Evolutionary conservation across 2,888 invertebrate genomes (phyloP).

Genomic region (Trachelus iudaicus): DNA sequence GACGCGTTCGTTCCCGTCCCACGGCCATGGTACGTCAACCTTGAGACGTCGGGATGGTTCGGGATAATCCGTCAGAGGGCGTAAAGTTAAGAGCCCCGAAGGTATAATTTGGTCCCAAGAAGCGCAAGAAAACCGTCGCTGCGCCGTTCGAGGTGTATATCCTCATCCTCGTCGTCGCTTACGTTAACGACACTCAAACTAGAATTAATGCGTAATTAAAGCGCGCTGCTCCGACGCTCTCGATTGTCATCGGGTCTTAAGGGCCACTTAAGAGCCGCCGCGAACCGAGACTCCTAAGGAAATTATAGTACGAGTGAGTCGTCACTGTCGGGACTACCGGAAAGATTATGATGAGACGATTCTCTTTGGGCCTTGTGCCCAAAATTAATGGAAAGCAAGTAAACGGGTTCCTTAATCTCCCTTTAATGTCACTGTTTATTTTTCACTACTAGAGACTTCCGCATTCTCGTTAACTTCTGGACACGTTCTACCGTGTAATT

Average conservation of each 20-base stretch:
- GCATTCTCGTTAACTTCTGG: conserved; percentile 6
- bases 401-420: conserved; percentile 24
- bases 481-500: conserved; percentile 35
- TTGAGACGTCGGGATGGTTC: neutral
- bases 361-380: neutral
- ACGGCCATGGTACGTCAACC: neutral
- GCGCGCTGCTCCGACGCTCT: conserved; percentile 30
- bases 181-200: conserved; percentile 45
- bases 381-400: neutral
- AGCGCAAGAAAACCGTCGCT: conserved; percentile 32
- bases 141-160: conserved; percentile 28
- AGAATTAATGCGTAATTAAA: conserved; percentile 54
- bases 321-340: neutral
- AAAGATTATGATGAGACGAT: neutral
- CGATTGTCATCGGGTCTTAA: conserved; percentile 43
- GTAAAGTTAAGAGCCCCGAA: conserved; percentile 35
- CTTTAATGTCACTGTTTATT: conserved; percentile 22
- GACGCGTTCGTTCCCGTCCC: neutral
- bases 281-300: neutral
- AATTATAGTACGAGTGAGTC: neutral
- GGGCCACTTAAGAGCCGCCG: conserved; percentile 31
- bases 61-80: conserved; percentile 1
- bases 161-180: conserved; percentile 7
- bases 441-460: conserved; percentile 15
- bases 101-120: conserved; percentile 44